phyloP scores from a whole-genome alignment of 2,888 invertebrate species.

The Ochropleura leucogaster region DNA sequence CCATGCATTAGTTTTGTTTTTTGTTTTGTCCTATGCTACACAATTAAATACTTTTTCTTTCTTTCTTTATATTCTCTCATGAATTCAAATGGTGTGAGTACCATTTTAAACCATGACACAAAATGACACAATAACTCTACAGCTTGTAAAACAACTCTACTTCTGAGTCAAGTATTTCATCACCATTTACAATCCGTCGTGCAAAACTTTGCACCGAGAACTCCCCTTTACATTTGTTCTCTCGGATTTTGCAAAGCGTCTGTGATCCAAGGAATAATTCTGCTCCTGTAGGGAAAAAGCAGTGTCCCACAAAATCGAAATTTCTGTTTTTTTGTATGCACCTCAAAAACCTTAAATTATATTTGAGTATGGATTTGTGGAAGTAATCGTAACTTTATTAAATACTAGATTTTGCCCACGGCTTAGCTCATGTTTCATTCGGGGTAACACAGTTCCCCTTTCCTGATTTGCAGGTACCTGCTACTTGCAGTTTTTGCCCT shows the following conservation, averaged over 20 bases:
- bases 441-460: too few species aligned
- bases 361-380: not conserved
- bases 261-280: slow-evolving; percentile 60
- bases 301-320: not conserved
- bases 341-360: not conserved
- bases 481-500: too few species aligned
- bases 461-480: too few species aligned
- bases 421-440: too few species aligned
- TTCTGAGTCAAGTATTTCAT: slow-evolving; percentile 28
- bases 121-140: not conserved
- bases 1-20: too few species aligned
- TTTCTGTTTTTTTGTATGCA: not conserved
- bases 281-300: not conserved
- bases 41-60: too few species aligned
- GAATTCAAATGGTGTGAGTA: too few species aligned
- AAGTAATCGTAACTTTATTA: not conserved
- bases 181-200: slow-evolving; percentile 32
- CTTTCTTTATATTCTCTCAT: too few species aligned
- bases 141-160: slow-evolving; percentile 6
- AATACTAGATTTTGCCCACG: too few species aligned
- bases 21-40: too few species aligned
- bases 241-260: slow-evolving; percentile 47
- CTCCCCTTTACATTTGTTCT: slow-evolving; percentile 46
- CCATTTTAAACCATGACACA: not conserved
- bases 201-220: slow-evolving; percentile 31